A percentile compares a stretch with the other conserved stretches of the same genome.
Evolutionary conservation across 2,113 vertebrate species (phyloP).

Genomic region (Suricata suricatta): DNA sequence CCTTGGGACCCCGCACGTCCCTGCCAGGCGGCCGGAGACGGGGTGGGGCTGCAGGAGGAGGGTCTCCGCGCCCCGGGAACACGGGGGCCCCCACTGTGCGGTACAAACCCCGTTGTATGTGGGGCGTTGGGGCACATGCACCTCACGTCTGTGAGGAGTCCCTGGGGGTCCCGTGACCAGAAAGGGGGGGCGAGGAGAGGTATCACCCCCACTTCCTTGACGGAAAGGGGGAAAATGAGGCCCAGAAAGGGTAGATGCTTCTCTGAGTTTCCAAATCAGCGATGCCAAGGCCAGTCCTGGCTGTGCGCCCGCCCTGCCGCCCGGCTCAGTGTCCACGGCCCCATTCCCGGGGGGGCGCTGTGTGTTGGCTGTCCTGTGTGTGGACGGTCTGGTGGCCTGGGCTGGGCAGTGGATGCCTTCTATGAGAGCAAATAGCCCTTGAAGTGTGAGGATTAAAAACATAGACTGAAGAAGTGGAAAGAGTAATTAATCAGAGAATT

Average conservation of each 20-base stretch:
- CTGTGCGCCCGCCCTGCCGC: background rate
- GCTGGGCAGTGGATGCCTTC: rapidly evolving
- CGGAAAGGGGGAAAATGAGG: background rate
- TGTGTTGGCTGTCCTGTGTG: background rate
- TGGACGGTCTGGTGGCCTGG: background rate
- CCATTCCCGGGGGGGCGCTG: no score
- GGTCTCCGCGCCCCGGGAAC: background rate
- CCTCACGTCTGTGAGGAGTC: background rate
- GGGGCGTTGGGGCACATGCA: background rate
- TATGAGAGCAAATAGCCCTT: background rate
- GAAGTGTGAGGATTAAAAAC: background rate
- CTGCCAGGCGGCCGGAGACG: background rate
- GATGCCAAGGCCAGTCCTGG: background rate
- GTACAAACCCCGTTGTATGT: background rate
- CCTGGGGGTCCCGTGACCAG: background rate
- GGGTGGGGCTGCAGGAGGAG: background rate
- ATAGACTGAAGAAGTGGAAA: background rate
- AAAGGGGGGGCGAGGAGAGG: background rate
- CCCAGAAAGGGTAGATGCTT: background rate
- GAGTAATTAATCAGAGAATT: background rate
- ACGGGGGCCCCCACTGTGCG: no score
- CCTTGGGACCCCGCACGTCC: background rate
- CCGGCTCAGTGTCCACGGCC: background rate
- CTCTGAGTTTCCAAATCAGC: background rate
- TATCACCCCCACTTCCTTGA: background rate